phyloP scores from a whole-genome alignment of 2,888 invertebrate species.

The Zootermopsis nevadensis region DNA sequence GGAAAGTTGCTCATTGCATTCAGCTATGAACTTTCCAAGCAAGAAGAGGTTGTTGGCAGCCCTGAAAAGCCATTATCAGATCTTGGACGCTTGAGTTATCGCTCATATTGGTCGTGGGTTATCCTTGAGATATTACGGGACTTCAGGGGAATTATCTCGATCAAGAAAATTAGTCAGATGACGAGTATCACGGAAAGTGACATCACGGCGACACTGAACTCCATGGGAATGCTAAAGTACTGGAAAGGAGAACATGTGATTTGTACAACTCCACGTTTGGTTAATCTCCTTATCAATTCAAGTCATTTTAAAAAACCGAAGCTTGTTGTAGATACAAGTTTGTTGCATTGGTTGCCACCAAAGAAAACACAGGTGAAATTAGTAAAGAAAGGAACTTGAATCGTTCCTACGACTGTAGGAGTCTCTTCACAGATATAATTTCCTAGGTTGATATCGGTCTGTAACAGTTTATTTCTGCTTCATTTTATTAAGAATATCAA shows the following conservation, averaged over 20 bases:
- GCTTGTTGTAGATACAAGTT: constrained; percentile 83
- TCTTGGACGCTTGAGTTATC: constrained; percentile 93
- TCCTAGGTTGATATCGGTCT: no score
- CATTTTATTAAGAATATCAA: no score
- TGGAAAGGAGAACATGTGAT: constrained; percentile 99
- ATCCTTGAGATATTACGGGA: constrained; percentile 90
- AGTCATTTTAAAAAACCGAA: constrained; percentile 92
- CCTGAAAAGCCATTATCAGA: constrained; percentile 98
- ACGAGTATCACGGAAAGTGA: constrained; percentile 96
- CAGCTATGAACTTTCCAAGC: constrained; percentile 93
- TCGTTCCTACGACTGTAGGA: no score
- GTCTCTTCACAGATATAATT: no score
- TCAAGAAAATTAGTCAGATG: constrained; percentile 91
- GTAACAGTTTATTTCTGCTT: no score
- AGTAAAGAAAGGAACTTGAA: no score
- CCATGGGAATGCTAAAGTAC: constrained; percentile 98
- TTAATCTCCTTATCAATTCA: constrained; percentile 90
- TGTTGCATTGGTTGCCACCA: constrained; percentile 86
- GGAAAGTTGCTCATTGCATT: constrained; percentile 97
- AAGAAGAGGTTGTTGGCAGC: constrained; percentile 93
- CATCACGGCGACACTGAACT: constrained; percentile 95
- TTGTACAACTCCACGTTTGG: constrained; percentile 95
- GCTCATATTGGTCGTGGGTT: constrained; percentile 98
- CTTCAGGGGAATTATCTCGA: constrained; percentile 85
- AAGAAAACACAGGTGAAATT: constrained; percentile 55